phyloP scores from a whole-genome alignment of 2,797 vertebrate species.

The Sebastes ruberrimus region DNA sequence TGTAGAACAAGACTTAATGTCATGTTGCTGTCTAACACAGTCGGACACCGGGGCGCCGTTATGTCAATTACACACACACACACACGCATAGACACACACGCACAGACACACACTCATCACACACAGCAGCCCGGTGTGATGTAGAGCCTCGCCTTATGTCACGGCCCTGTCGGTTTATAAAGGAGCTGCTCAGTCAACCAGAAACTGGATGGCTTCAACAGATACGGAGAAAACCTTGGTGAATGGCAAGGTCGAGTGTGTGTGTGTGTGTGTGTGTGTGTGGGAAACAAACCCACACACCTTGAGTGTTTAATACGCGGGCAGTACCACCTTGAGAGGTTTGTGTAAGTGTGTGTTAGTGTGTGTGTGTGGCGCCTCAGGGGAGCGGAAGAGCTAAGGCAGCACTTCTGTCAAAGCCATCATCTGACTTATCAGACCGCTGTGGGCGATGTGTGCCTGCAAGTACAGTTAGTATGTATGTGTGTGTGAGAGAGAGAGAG shows the following conservation, averaged over 20 bases:
- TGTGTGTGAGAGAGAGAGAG: not conserved
- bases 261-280: constrained; percentile 17
- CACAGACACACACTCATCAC: not conserved
- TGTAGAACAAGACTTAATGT: constrained; percentile 79
- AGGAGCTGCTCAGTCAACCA: constrained; percentile 65
- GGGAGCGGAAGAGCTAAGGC: constrained; percentile 67
- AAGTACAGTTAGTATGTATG: constrained; percentile 9
- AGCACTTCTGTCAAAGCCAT: constrained; percentile 79
- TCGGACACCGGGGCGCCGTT: constrained; percentile 54
- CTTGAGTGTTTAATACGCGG: constrained; percentile 45
- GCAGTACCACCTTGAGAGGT: constrained; percentile 52
- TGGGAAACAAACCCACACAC: constrained; percentile 30
- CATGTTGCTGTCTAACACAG: constrained; percentile 71
- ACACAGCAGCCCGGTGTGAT: constrained; percentile 24
- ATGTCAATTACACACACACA: constrained; percentile 62
- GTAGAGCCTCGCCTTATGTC: constrained; percentile 53
- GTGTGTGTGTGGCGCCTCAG: constrained; percentile 31
- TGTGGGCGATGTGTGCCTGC: constrained; percentile 45
- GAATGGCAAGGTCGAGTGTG: constrained; percentile 62
- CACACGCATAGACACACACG: not conserved
- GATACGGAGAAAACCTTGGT: constrained; percentile 59
- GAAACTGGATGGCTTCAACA: constrained; percentile 61
- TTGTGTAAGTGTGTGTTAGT: constrained; percentile 39
- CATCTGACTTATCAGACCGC: constrained; percentile 72
- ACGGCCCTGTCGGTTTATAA: constrained; percentile 59